A percentile compares a stretch with the other conserved stretches of the same genome.
Conservation (phyloP, 2,888 invertebrate genomes). For the Ochlodes sylvanus region DNA sequence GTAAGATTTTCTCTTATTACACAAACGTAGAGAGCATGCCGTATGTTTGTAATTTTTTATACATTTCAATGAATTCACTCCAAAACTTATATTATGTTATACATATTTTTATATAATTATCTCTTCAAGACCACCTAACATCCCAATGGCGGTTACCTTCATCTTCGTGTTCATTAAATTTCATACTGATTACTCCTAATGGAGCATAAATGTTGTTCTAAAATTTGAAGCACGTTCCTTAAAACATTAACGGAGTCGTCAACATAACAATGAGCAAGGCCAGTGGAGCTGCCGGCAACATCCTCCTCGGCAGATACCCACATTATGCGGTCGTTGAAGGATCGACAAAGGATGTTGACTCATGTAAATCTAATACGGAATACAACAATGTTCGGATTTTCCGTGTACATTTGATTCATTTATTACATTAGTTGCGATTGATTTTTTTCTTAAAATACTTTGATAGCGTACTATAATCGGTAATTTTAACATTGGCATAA, state of each 20-base stretch:
- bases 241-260: constrained; percentile 48
- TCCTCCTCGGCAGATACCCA: constrained; percentile 29
- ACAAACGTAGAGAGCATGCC: too few species aligned
- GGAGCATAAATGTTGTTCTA: constrained; percentile 32
- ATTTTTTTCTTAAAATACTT: too few species aligned
- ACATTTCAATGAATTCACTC: too few species aligned
- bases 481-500: too few species aligned
- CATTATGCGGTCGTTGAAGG: constrained; percentile 23
- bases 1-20: too few species aligned
- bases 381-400: constrained; percentile 14
- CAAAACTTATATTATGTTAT: too few species aligned
- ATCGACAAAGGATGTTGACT: constrained; percentile 37
- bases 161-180: constrained; percentile 13
- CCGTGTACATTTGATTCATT: constrained; percentile 13
- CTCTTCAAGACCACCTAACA: neutral
- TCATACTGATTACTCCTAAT: constrained; percentile 26
- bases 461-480: too few species aligned
- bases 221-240: constrained; percentile 52
- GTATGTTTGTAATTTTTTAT: too few species aligned
- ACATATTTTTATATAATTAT: too few species aligned
- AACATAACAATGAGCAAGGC: constrained; percentile 54
- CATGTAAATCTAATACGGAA: constrained; percentile 34
- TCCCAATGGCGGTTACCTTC: constrained; percentile 14
- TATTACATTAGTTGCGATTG: neutral
- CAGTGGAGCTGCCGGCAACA: constrained; percentile 39